A percentile compares a stretch with the other conserved stretches of the same genome.
phyloP scores from a whole-genome alignment of 2,888 invertebrate species.

The Lamproptera curius region DNA sequence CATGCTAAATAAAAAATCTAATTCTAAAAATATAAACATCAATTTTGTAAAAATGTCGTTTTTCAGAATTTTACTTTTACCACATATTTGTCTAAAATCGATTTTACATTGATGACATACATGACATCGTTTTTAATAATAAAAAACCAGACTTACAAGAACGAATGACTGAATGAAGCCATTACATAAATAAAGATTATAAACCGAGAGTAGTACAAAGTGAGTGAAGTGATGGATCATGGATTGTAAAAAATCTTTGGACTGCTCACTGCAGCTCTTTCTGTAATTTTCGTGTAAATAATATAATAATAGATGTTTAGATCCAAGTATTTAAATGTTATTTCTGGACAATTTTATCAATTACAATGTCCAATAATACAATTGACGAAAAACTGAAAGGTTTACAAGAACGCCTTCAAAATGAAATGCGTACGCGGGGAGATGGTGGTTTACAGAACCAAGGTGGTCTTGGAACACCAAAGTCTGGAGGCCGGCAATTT shows the following conservation, averaged over 20 bases:
- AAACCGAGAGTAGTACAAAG: conserved; percentile 29
- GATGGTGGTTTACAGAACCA: conserved; percentile 79
- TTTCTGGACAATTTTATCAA: conserved; percentile 44
- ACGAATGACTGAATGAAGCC: conserved; percentile 14
- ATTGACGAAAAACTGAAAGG: conserved; percentile 89
- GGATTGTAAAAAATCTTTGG: conserved; percentile 61
- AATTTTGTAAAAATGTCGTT: too few species aligned
- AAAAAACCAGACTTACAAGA: neutral
- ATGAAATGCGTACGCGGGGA: conserved; percentile 80
- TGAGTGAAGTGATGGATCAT: conserved; percentile 18
- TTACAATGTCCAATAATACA: conserved; percentile 83
- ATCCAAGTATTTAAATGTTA: conserved; percentile 60
- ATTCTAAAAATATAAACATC: too few species aligned
- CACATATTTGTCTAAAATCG: too few species aligned
- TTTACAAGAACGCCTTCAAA: conserved; percentile 87
- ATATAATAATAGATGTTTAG: conserved; percentile 56
- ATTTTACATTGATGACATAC: too few species aligned
- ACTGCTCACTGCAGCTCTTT: conserved; percentile 59
- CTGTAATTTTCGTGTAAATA: conserved; percentile 66
- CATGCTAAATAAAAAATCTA: too few species aligned
- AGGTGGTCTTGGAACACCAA: conserved; percentile 70
- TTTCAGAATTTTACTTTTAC: too few species aligned
- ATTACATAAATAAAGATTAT: conserved; percentile 20
- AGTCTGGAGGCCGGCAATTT: conserved; percentile 78
- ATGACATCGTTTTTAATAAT: too few species aligned